A percentile compares a stretch with the other conserved stretches of the same genome.
Conservation (phyloP, 2,113 vertebrate species). For the Chitala chitala region DNA sequence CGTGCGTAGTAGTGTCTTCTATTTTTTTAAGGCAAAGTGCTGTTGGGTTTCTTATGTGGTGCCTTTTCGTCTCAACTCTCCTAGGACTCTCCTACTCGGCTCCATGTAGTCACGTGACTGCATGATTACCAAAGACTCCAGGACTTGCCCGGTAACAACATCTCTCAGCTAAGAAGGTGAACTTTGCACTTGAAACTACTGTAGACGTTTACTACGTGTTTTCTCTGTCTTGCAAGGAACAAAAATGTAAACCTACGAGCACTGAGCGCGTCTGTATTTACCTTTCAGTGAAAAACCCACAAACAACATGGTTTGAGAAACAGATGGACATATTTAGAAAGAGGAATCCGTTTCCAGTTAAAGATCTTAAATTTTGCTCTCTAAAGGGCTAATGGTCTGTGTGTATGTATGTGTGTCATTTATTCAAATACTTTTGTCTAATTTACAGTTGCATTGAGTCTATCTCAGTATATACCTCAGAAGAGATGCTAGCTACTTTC, state of each 20-base stretch:
- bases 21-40: neutral
- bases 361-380: no score
- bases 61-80: neutral
- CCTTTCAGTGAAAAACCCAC: neutral
- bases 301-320: no score
- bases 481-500: no score
- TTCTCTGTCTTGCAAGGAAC: neutral
- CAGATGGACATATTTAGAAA: neutral
- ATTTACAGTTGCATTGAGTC: no score
- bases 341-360: no score
- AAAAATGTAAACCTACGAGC: neutral
- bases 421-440: no score
- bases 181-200: neutral
- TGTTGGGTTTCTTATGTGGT: neutral
- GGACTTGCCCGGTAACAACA: neutral
- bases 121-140: neutral
- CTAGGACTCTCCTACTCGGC: neutral
- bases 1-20: no score
- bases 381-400: no score
- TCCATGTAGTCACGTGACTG: conserved; percentile 13
- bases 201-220: neutral
- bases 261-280: neutral
- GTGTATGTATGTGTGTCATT: no score
- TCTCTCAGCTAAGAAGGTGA: conserved; percentile 1
- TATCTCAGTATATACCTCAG: no score